Evolutionary conservation across 2,797 vertebrate species (phyloP), one percentile per base, ranked within the genome.

Genomic region (Anguilla obscura): DNA sequence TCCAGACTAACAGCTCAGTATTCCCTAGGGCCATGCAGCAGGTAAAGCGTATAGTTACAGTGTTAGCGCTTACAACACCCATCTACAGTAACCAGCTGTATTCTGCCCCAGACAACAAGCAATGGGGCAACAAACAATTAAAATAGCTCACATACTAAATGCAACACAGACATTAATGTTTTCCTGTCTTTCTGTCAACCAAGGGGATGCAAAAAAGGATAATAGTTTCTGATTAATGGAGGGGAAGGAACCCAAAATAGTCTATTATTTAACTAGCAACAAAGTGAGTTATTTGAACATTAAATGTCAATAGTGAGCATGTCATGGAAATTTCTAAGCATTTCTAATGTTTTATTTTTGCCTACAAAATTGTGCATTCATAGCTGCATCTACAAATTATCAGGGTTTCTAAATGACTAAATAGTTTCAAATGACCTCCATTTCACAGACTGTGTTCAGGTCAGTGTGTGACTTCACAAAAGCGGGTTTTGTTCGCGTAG

Each of bases 401-500:
- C 27, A 50, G 45, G 27, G 79, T 82, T 82, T 50, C 33, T 40
- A 79, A 79, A 1, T 6, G 18, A 0, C 12, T 18, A 40, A 79
- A 40, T 40, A 50, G 12, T 82, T 45, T n/a, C 21, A 24, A 18
- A 82, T 50, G 36, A 50, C 24, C 79, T 80, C 76, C 21, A 82
- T 10, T 82, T 50, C 1, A 45, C 79, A 50, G 45, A 50, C 45
- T 50, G 45, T 12, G 79, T 24, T 24, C 24, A 50, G 40, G 45
- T 82, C 79, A 48, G 45, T 82, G 79, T 50, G 79, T 12, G 56
- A 5, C 36, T 9, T 85, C 24, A 95, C 94, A 95, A 96, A 95
- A 94, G 92, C 90, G n/a, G 40, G 50, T 66, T 56, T 16, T 60
- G 79, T 60, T 87, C 14, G 58, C 45, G 48, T 60, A 50, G 79